Evolutionary conservation across 2,888 invertebrate species (phyloP), one percentile per base, ranked within the genome.

Genomic region (Blera fallax): DNA sequence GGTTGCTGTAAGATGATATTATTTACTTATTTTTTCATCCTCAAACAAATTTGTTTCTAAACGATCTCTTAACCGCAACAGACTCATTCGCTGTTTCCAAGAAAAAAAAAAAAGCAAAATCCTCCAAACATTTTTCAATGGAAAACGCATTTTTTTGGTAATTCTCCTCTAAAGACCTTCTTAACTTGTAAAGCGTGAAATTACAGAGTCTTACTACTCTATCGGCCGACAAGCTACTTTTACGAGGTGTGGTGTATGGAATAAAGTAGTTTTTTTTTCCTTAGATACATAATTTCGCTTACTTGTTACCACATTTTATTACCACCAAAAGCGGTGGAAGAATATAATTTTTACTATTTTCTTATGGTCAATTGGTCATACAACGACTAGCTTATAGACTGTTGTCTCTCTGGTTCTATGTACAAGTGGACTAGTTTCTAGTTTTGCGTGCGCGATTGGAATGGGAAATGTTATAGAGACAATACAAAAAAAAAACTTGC

Each of bases 331-430:
- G 45, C 27, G 6, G 45, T 34, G 14, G 56, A 29, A 34, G 54
- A 64, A 54, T 11, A 54, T 21, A 34, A 32, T 45, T 64, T 48
- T 27, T 52, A 37, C 29, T 6, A 52, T 54, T 37, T 56, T 74
- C 16, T 18, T 65, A 54, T 62, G 82, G 83, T 78, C 83, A 83
- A 78, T 79, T 80, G 84, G 79, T 76, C 80, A 81, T 67, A 64
- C 65, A 52, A 34, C 11, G 16, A 14, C 27, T 52, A 5, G 14
- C 29, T 7, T 8, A 11, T 3, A 32, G 16, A 34, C 40, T n/a
- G 29, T 1, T 7, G 40, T 14, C 24, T 32, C 21, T 27, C 48
- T 29, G 34, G 37, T 32, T 76, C 43, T 65, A 29, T 32, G 24
- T 18, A 70, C n/a, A 52, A 56, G n/a, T 74, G 84, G 27, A 69